phyloP scores from a whole-genome alignment of 2,797 vertebrate genomes.

The Rhinoraja longicauda region DNA sequence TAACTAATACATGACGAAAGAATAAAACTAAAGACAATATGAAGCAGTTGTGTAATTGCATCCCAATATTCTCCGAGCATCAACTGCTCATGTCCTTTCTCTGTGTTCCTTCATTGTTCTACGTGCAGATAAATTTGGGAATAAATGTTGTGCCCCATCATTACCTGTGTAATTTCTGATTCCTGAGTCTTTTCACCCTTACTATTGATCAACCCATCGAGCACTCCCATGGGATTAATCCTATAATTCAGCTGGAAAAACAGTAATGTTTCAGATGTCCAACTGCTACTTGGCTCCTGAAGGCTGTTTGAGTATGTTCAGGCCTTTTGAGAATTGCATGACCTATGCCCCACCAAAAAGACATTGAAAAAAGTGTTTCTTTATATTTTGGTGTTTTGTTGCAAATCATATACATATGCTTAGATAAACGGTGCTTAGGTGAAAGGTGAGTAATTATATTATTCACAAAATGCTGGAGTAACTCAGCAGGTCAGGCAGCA shows the following conservation, averaged over 20 bases:
- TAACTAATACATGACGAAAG: neutral
- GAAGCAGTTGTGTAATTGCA: neutral
- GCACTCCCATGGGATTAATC: neutral
- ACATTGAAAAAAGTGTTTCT: neutral
- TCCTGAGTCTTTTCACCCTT: neutral
- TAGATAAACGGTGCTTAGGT: neutral
- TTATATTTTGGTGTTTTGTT: neutral
- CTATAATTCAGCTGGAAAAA: neutral
- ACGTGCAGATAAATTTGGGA: neutral
- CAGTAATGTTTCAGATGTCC: neutral
- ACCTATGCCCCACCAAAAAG: neutral
- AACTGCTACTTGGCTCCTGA: neutral
- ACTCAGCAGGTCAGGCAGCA: too few species aligned
- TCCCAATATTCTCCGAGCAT: neutral
- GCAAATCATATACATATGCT: neutral
- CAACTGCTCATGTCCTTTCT: neutral
- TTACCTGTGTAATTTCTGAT: neutral
- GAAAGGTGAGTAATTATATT: neutral
- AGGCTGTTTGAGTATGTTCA: neutral
- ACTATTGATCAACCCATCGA: neutral
- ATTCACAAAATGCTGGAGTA: too few species aligned
- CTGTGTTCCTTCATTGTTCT: neutral
- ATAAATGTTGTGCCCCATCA: neutral
- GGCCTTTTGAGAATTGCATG: neutral
- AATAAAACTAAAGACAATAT: neutral